A percentile compares a stretch with the other conserved stretches of the same genome.
These are phyloP conservation scores for Hydra vulgaris DNA, from an alignment of 30 jellyfish, hydroid and myxozoan genomes.

Conservation along the genomic window DNA sequence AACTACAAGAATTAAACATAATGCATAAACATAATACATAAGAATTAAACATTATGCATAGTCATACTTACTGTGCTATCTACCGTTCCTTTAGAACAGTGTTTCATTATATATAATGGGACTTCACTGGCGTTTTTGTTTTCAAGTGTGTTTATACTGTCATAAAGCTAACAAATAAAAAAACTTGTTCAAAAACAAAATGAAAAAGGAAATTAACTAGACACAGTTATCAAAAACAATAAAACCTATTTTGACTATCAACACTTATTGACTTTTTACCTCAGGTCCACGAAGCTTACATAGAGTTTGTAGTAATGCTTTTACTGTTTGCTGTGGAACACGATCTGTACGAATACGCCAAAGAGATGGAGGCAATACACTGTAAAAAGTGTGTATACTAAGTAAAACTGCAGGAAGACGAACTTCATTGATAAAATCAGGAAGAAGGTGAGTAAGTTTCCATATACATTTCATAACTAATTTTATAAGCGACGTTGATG, in stretches of 20 bases:
- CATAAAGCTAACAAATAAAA: constrained; percentile 15
- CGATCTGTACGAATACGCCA: constrained; percentile 57
- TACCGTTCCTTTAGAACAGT: constrained; percentile 18
- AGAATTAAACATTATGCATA: too few species aligned
- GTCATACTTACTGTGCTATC: too few species aligned
- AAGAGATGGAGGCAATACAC: constrained; percentile 51
- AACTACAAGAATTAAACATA: too few species aligned
- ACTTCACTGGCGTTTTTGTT: constrained; percentile 29
- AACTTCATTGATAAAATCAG: constrained; percentile 47
- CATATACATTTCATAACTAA: constrained; percentile 72
- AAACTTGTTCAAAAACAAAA: too few species aligned
- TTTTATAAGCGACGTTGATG: constrained; percentile 18
- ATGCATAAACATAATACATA: too few species aligned
- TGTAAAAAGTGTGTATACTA: constrained; percentile 51
- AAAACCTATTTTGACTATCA: too few species aligned
- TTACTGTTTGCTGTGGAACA: constrained; percentile 58
- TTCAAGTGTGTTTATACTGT: constrained; percentile 21
- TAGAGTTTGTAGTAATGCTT: constrained; percentile 44
- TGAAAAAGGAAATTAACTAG: too few species aligned
- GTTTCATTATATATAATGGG: constrained; percentile 10
- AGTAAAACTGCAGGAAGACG: constrained; percentile 42
- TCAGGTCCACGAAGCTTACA: constrained; percentile 55
- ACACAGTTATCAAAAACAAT: too few species aligned
- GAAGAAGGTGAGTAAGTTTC: constrained; percentile 68
- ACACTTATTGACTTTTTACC: too few species aligned